phyloP scores from a whole-genome alignment of 2,888 invertebrate species.

The Archips crataeganus region DNA sequence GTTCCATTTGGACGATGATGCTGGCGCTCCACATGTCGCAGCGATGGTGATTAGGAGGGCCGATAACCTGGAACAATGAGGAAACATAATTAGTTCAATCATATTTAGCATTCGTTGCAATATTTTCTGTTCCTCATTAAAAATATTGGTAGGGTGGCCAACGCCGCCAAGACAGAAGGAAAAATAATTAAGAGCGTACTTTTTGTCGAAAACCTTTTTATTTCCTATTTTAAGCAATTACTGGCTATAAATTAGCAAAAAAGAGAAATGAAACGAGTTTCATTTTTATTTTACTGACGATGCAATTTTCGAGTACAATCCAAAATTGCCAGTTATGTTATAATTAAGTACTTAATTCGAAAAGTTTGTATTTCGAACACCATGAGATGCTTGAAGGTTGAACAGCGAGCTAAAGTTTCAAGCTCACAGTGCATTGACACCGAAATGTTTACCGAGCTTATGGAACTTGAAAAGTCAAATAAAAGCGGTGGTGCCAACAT shows the following conservation, averaged over 20 bases:
- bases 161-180: too few relatives aligned
- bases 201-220: too few relatives aligned
- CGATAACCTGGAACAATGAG: slow-evolving; percentile 68
- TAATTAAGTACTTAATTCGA: not conserved
- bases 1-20: slow-evolving; percentile 57
- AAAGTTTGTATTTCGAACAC: slow-evolving; percentile 23
- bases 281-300: not conserved
- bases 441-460: slow-evolving; percentile 50
- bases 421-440: slow-evolving; percentile 48
- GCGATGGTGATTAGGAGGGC: slow-evolving; percentile 61
- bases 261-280: too few relatives aligned
- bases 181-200: too few relatives aligned
- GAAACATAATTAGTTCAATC: slow-evolving; percentile 37
- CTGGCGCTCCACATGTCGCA: slow-evolving; percentile 62
- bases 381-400: not conserved
- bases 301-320: not conserved
- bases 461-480: slow-evolving; percentile 54
- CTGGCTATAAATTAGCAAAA: too few relatives aligned
- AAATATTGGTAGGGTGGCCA: too few relatives aligned
- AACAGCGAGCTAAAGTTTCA: slow-evolving; percentile 33
- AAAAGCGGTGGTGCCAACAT: slow-evolving; percentile 45
- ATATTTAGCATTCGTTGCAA: too few relatives aligned
- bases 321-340: not conserved
- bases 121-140: too few relatives aligned
- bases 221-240: too few relatives aligned